phyloP scores from a whole-genome alignment of 2,797 vertebrate species.

The Hyperoplus immaculatus region DNA sequence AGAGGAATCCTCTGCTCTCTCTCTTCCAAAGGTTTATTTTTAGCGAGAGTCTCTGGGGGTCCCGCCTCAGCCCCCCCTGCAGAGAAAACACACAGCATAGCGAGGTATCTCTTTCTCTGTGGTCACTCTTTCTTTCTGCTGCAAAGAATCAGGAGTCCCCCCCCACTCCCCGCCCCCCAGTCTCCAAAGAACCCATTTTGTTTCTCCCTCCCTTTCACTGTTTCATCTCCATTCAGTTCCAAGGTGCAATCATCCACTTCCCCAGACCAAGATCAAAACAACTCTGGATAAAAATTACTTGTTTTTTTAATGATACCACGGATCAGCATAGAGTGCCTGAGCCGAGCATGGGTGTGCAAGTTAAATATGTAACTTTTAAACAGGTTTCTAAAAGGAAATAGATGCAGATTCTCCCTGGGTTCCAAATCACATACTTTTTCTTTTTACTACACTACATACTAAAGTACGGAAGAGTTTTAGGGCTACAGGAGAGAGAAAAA shows the following conservation, averaged over 20 bases:
- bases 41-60: constrained; percentile 77
- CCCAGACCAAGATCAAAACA: constrained; percentile 16
- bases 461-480: no score
- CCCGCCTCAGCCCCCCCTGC: constrained; percentile 68
- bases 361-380: background rate
- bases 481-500: no score
- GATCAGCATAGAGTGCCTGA: constrained; percentile 39
- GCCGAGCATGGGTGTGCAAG: no score
- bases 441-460: no score
- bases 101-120: constrained; percentile 24
- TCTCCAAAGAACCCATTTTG: background rate
- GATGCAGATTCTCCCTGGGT: no score
- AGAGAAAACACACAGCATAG: constrained; percentile 61
- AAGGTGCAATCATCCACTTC: constrained; percentile 25
- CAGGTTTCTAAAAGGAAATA: background rate
- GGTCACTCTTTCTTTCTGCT: constrained; percentile 30
- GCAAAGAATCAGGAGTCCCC: background rate
- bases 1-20: constrained; percentile 61
- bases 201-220: constrained; percentile 5
- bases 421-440: no score
- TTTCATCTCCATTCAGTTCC: constrained; percentile 33
- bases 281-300: constrained; percentile 50
- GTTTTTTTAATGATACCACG: constrained; percentile 21
- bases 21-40: constrained; percentile 78
- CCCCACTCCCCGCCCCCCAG: background rate